A percentile compares a stretch with the other conserved stretches of the same genome.
Evolutionary conservation across 2,797 vertebrate species (phyloP).

Genomic region (Gephyroberyx darwinii): DNA sequence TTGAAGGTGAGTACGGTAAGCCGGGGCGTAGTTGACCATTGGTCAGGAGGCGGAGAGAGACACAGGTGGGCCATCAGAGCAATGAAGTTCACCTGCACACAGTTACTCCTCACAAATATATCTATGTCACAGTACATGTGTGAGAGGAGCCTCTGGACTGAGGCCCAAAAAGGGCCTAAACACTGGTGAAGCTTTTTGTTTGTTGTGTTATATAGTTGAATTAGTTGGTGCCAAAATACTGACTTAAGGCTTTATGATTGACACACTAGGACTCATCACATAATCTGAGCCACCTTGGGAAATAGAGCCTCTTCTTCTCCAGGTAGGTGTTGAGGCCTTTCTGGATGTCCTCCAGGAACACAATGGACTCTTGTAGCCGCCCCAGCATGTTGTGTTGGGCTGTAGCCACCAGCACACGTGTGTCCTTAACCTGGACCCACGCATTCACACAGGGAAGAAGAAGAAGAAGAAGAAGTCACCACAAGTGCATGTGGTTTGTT

Average conservation of each 20-base stretch:
- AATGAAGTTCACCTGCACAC: too few relatives aligned
- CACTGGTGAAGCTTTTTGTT: background rate
- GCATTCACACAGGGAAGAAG: slow-evolving; percentile 6
- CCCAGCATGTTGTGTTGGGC: slow-evolving; percentile 88
- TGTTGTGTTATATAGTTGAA: background rate
- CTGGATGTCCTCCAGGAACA: slow-evolving; percentile 90
- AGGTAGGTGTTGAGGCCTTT: slow-evolving; percentile 91
- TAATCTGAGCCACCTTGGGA: slow-evolving; percentile 85
- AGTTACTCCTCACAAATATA: too few relatives aligned
- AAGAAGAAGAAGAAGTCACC: background rate
- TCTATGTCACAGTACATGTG: too few relatives aligned
- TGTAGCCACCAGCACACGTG: slow-evolving; percentile 87
- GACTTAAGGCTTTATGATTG: too few relatives aligned
- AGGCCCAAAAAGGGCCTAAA: too few relatives aligned
- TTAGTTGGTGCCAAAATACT: background rate
- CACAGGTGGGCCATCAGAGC: background rate
- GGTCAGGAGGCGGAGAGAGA: background rate
- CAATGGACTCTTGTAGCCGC: slow-evolving; percentile 87
- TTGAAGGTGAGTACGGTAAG: background rate
- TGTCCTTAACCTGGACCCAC: slow-evolving; percentile 84
- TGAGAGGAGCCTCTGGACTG: too few relatives aligned
- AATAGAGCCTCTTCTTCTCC: slow-evolving; percentile 93
- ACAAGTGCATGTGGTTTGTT: background rate
- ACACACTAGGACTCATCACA: background rate
- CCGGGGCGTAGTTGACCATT: background rate